phyloP scores from a whole-genome alignment of 2,113 vertebrate species.

The Xenopus borealis region DNA sequence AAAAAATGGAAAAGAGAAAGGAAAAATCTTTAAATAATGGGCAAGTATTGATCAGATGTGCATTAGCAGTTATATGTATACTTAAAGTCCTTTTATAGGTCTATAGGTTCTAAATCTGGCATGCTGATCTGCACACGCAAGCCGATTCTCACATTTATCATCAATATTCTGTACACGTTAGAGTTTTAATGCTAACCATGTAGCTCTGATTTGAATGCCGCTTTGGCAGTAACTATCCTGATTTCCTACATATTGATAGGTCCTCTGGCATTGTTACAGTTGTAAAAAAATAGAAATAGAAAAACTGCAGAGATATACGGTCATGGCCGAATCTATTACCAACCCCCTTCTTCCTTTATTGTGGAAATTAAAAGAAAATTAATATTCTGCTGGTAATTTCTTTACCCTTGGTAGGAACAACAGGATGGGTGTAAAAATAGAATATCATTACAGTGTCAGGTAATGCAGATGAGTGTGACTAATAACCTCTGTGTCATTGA shows the following conservation, averaged over 20 bases:
- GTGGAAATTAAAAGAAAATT: slow-evolving; percentile 62
- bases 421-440: slow-evolving; percentile 65
- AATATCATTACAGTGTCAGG: slow-evolving; percentile 64
- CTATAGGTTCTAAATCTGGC: not conserved
- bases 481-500: slow-evolving; percentile 67
- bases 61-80: not conserved
- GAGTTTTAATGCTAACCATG: not conserved
- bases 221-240: not conserved
- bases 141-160: not conserved
- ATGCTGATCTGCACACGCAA: not conserved
- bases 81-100: no score
- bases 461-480: slow-evolving; percentile 64
- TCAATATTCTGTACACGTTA: not conserved
- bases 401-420: slow-evolving; percentile 61
- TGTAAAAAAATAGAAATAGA: slow-evolving; percentile 22
- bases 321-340: slow-evolving; percentile 47
- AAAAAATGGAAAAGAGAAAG: no score
- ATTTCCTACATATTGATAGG: not conserved
- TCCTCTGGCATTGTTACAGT: not conserved
- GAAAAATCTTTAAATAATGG: not conserved
- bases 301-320: slow-evolving; percentile 52
- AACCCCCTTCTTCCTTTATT: slow-evolving; percentile 47
- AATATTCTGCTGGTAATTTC: slow-evolving; percentile 69
- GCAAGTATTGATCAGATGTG: not conserved
- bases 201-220: not conserved